These are phyloP conservation scores for Halictus quadricinctus DNA, from an alignment of 2,888 invertebrate species.

Conservation along the genomic window DNA sequence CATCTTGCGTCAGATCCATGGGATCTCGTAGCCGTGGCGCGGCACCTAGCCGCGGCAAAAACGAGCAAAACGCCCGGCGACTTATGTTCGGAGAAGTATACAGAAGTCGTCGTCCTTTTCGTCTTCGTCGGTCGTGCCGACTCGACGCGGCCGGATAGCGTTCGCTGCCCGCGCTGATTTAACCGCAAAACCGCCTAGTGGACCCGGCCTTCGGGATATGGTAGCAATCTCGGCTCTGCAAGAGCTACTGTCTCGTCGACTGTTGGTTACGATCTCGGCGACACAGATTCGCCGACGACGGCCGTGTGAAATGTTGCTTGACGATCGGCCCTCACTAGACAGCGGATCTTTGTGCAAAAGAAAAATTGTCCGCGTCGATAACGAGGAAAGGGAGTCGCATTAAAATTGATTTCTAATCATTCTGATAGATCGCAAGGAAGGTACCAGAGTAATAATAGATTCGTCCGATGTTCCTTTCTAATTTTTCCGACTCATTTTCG, in stretches of 20 bases:
- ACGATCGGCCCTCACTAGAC: background rate
- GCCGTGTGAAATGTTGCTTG: background rate
- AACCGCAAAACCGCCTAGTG: constrained; percentile 64
- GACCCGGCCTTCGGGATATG: constrained; percentile 51
- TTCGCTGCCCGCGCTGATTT: constrained; percentile 46
- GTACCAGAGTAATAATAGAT: no score
- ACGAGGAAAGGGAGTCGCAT: no score
- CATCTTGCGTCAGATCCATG: constrained; percentile 69
- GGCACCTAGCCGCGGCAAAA: constrained; percentile 59
- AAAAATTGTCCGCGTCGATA: no score
- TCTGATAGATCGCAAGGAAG: no score
- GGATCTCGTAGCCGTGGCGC: constrained; percentile 62
- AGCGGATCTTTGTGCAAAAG: background rate
- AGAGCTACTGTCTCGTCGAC: background rate
- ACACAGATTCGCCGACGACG: background rate
- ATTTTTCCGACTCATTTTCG: no score
- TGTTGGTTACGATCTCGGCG: background rate
- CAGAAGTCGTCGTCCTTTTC: constrained; percentile 54
- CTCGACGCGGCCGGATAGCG: constrained; percentile 15
- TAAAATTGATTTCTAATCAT: no score
- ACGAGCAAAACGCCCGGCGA: constrained; percentile 43
- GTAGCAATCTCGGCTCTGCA: constrained; percentile 7
- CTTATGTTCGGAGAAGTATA: constrained; percentile 43
- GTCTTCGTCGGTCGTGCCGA: constrained; percentile 24
- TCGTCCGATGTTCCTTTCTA: no score